Evolutionary conservation across 2,113 vertebrate species (phyloP), one percentile per base, ranked within the genome.

Genomic region (Chrysemys picta): DNA sequence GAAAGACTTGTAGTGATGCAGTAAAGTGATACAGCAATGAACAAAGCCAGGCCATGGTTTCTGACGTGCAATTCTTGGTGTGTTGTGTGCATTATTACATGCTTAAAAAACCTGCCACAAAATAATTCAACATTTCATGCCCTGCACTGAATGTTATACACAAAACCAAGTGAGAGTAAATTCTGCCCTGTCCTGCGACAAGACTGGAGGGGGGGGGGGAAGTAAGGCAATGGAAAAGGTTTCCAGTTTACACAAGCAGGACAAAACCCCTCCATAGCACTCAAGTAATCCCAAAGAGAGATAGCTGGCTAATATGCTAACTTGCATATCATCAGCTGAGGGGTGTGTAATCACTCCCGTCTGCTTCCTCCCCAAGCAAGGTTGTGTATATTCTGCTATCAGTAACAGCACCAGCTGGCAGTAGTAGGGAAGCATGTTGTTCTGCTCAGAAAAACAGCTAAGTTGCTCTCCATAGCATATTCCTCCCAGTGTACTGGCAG

Each of bases 391-490:
- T 54, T 65, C 89, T 78, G 25, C 13, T 0, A 0, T 85, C 54
- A 82, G 83, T 85, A 89, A 8, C 3, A 89, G 75, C 87, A 89
- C 9, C 3, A 90, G 57, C 1, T 1, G 47, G 52, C 78, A 90
- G 80, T 0, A 2, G 19, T 1, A 54, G 53, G 11, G 38, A 38
- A 93, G 38, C 10, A 27, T 87, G 57, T 54, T 0, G 0, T 8
- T n/a, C 53, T 10, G 25, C 42, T 65, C 84, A 79, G 84, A 47
- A 78, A 42, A 78, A 42, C 57, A 42, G 85, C 52, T 82, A 84
- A 79, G 29, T 72, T 89, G 45, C 19, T 38, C n/a, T 72, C 65
- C 9, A 59, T 42, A 13, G 94, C 45, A 42, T 54, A 80, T 50
- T 88, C 5, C 21, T 29, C 42, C 86, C 42, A 27, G 27, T 82